Evolutionary conservation across 2,113 vertebrate genomes (phyloP).

Genomic region (Alosa alosa): DNA sequence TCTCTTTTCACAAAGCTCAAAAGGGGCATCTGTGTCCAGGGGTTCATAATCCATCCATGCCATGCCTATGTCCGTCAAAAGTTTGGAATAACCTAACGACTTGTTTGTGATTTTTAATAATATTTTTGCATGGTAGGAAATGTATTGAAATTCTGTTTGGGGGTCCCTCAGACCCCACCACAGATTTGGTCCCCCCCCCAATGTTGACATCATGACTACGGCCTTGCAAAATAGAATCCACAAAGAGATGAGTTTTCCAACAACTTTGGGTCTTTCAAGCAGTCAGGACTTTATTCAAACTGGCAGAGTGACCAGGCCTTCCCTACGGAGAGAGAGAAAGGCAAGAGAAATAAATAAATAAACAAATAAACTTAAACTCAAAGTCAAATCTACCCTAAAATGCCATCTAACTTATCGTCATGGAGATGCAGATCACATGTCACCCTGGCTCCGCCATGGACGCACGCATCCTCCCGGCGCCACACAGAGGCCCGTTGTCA

Average conservation of each 20-base stretch:
- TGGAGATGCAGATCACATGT: background rate
- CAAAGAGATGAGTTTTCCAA: background rate
- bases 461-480: background rate
- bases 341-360: background rate
- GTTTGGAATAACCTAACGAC: too few relatives aligned
- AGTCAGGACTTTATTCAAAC: background rate
- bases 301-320: background rate
- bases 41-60: too few relatives aligned
- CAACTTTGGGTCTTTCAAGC: background rate
- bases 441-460: background rate
- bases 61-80: too few relatives aligned
- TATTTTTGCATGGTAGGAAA: too few relatives aligned
- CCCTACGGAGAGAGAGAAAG: background rate
- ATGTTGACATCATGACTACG: too few relatives aligned
- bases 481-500: background rate
- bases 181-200: too few relatives aligned
- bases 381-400: background rate
- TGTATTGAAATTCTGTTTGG: too few relatives aligned
- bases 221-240: too few relatives aligned
- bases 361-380: background rate
- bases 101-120: too few relatives aligned
- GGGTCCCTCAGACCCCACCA: too few relatives aligned
- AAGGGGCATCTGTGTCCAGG: too few relatives aligned
- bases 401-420: background rate
- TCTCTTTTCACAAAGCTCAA: too few relatives aligned